Percentiles rank a stretch among this genome's conserved stretches.
These are phyloP conservation scores for Tragelaphus strepsiceros DNA, from an alignment of 2,113 vertebrate species.

Conservation along the genomic window DNA sequence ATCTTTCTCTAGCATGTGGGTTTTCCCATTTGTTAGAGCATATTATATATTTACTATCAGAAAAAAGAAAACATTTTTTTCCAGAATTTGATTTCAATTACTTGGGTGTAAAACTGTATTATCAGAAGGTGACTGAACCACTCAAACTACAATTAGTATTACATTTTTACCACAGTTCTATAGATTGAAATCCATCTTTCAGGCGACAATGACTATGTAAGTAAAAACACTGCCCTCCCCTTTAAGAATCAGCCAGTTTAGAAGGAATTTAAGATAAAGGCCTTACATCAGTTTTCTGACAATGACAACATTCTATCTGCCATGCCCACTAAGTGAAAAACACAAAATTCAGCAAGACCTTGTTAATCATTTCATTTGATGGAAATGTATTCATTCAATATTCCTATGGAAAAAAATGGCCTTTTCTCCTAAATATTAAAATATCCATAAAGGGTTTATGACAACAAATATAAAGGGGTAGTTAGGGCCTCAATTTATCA, in stretches of 20 bases:
- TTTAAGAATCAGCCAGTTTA: slow-evolving; percentile 14
- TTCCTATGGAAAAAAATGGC: neutral
- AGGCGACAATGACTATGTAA: neutral
- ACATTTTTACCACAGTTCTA: neutral
- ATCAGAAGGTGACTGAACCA: neutral
- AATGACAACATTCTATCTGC: neutral
- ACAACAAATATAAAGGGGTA: neutral
- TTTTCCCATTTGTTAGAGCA: neutral
- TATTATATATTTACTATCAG: neutral
- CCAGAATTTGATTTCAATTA: neutral
- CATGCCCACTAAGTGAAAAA: neutral
- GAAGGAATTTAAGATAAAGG: slow-evolving; percentile 34
- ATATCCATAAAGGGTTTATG: neutral
- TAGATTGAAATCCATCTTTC: neutral
- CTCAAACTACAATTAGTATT: slow-evolving; percentile 9
- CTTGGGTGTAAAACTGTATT: neutral
- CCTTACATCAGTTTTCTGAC: neutral
- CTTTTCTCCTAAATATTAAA: slow-evolving; percentile 33
- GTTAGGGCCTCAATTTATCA: neutral
- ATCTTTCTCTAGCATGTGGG: neutral
- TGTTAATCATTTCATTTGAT: slow-evolving; percentile 27
- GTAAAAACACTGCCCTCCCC: neutral
- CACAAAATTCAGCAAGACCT: neutral
- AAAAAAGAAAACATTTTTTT: neutral
- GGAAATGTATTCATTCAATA: neutral